These are phyloP conservation scores for Anabacerthia variegaticeps DNA, from an alignment of 2,797 vertebrate species.

Conservation along the genomic window DNA sequence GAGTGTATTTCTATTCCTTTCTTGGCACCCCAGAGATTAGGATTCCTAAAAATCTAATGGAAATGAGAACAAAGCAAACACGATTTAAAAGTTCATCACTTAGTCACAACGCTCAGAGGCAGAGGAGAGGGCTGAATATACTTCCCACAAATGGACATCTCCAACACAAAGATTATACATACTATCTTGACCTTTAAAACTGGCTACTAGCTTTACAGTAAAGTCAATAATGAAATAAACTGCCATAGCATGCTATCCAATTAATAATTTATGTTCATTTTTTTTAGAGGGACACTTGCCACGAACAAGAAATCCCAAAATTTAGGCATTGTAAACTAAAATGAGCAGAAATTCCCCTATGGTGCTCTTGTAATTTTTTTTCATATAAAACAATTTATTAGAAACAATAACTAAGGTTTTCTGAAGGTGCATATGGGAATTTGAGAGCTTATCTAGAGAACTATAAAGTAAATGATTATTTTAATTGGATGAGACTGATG, in stretches of 20 bases:
- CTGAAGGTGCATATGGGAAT: not conserved
- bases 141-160: not conserved
- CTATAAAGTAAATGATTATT: not conserved
- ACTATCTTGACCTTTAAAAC: slow-evolving; percentile 36
- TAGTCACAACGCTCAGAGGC: slow-evolving; percentile 10
- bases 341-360: not conserved
- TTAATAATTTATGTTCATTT: not conserved
- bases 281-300: not conserved
- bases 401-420: slow-evolving; percentile 36
- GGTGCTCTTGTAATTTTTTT: not conserved
- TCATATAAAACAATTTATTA: not conserved
- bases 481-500: not conserved
- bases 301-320: not conserved
- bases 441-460: not conserved
- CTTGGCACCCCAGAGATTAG: slow-evolving; percentile 26
- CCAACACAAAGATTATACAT: slow-evolving; percentile 7
- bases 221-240: slow-evolving; percentile 36
- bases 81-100: slow-evolving; percentile 8
- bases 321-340: slow-evolving; percentile 8
- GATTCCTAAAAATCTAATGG: slow-evolving; percentile 36
- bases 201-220: slow-evolving; percentile 1
- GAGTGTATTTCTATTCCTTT: not conserved
- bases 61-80: slow-evolving; percentile 46
- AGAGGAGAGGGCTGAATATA: not conserved
- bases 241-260: not conserved